Base-by-base conservation (phyloP, 2,113 vertebrate genomes). In the Microcebus lehilahytsara region DNA sequence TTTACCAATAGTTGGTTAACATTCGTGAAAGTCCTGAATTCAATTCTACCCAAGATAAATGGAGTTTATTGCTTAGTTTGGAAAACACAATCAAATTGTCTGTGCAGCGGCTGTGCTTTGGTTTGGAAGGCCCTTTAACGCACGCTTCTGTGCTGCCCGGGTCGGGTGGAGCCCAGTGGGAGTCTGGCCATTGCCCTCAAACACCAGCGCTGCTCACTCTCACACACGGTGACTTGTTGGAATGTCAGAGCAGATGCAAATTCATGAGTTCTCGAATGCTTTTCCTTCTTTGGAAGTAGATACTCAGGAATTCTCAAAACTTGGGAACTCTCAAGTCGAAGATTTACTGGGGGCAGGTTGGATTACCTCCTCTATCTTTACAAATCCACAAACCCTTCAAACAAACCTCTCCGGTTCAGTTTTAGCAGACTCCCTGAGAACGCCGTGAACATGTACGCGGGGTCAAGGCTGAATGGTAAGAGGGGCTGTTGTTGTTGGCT, bases 261-360 rank as follows among this genome's bases (percentile, higher is more conserved):
- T 77, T 53, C 11, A 19, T 62, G 60, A 60, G 53, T 79, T 93
- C 53, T 85, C 67, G 14, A 74, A 94, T 85, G 27, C 56, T 94
- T 97, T 96, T 95, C 93, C 85, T 95, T 90, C 64, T 97, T 90
- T 92, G 94, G 75, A 96, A 98, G 64, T 85, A 56, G 78, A 80
- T 79, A 8, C 30, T 87, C 40, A 72, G 25, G 37, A 87, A 75
- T 79, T 74, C 95, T 87, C 79, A 91, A 90, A 69, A 93, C 64
- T 30, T 67, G 62, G 84, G 64, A 74, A 40, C 79, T 62, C 58
- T 91, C 66, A 46, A n/a, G 17, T 75, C 89, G 56, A 67, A 72
- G 84, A 25, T 89, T 92, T 89, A 85, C 78, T 23, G 30, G 49
- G 34, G 19, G 30, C 84, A 89, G 78, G 49, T 87, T 92, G 62